Conservation (phyloP, 1,140 invertebrate species). For the Nasonia longicornis region DNA sequence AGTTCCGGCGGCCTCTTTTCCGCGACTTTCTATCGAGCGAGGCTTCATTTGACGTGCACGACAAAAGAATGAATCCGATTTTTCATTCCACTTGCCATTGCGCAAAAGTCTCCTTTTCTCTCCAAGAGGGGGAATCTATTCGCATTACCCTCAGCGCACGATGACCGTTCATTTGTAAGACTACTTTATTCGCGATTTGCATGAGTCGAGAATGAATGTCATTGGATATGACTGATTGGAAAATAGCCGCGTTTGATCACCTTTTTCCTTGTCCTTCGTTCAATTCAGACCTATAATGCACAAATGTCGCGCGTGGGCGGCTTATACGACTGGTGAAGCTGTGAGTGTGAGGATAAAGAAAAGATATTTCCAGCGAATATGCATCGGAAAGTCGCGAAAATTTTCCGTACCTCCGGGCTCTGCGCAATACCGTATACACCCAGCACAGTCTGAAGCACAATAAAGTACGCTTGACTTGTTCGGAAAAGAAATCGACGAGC, state of each 20-base stretch:
- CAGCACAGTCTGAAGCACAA: neutral
- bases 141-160: neutral
- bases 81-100: conserved; percentile 10
- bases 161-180: conserved; percentile 8
- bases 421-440: neutral
- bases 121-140: neutral
- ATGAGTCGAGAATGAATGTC: neutral
- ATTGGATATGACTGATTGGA: neutral
- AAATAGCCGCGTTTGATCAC: neutral
- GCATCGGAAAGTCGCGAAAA: neutral
- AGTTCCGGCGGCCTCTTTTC: neutral
- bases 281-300: no score
- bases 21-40: neutral
- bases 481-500: neutral
- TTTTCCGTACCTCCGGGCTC: neutral
- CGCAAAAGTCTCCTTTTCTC: neutral
- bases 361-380: no score
- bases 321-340: no score
- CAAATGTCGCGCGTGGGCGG: no score
- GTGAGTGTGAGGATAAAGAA: no score
- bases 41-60: conserved; percentile 1
- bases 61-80: conserved; percentile 21
- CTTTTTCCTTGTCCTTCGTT: no score
- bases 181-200: conserved; percentile 8
- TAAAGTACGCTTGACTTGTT: neutral